phyloP scores from a whole-genome alignment of 2,113 vertebrate genomes.

The Oreochromis tanganicae region DNA sequence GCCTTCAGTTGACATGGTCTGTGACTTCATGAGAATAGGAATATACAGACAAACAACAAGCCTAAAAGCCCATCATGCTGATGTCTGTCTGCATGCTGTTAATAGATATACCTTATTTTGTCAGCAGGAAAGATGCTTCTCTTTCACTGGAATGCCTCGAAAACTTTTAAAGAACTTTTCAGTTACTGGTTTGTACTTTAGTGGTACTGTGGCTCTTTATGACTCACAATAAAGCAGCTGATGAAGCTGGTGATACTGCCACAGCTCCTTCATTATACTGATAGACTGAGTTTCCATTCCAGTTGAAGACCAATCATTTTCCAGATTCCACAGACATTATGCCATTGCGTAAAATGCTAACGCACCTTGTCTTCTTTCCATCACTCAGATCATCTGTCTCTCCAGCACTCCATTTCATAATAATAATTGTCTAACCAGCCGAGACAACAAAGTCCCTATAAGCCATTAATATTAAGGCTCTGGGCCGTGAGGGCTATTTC shows the following conservation, averaged over 20 bases:
- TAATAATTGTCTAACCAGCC: constrained; percentile 40
- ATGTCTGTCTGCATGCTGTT: not conserved
- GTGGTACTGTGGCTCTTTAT: not conserved
- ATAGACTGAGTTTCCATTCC: constrained; percentile 33
- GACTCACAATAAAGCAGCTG: constrained; percentile 8
- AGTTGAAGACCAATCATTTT: constrained; percentile 9
- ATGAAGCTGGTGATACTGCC: not conserved
- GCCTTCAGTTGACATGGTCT: not conserved
- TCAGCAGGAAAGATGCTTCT: not conserved
- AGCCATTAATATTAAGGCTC: constrained; percentile 60
- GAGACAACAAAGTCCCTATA: constrained; percentile 58
- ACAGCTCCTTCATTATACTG: constrained; percentile 3
- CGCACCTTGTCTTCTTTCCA: constrained; percentile 31
- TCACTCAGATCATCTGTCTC: constrained; percentile 24
- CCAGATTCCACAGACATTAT: constrained; percentile 36
- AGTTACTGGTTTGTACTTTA: constrained; percentile 29
- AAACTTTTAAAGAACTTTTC: not conserved
- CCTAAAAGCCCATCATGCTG: not conserved
- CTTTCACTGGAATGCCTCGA: not conserved
- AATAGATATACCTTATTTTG: not conserved
- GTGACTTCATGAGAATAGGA: not conserved
- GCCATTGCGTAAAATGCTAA: constrained; percentile 34
- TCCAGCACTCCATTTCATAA: constrained; percentile 31
- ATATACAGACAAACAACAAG: not conserved
- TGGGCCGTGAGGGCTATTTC: constrained; percentile 56